phyloP scores from a whole-genome alignment of 2,113 vertebrate genomes.

The Formicarius rufipectus region DNA sequence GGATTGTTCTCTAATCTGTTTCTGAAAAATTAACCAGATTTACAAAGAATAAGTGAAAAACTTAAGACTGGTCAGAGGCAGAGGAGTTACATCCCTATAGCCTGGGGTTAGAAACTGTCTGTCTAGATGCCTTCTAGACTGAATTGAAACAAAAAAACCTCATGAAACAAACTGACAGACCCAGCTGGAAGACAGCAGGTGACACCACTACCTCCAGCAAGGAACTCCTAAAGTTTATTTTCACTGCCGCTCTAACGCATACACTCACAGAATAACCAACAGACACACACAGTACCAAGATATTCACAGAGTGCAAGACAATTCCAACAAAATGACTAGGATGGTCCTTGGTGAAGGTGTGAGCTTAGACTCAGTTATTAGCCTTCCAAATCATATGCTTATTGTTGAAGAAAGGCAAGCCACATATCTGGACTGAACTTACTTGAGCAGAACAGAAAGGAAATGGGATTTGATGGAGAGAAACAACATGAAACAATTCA shows the following conservation, averaged over 20 bases:
- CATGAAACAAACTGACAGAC: neutral
- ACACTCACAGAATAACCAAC: neutral
- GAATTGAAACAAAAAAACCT: neutral
- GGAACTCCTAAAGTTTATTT: neutral
- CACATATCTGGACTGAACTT: neutral
- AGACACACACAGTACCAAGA: neutral
- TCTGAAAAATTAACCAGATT: neutral
- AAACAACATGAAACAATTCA: neutral
- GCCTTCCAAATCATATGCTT: neutral
- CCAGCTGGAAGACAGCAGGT: neutral
- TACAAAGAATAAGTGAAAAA: neutral
- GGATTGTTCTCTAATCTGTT: neutral
- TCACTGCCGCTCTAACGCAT: neutral
- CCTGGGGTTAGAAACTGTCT: neutral
- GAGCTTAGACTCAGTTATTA: neutral
- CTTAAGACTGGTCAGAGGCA: neutral
- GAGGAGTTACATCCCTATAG: neutral
- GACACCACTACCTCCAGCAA: neutral
- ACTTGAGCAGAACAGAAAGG: neutral
- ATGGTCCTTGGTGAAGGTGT: neutral
- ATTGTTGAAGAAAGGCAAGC: neutral
- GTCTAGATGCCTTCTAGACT: neutral
- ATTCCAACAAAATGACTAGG: neutral
- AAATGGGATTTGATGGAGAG: neutral
- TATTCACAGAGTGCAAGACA: neutral